Evolutionary conservation across 2,797 vertebrate genomes (phyloP).

Genomic region (Acrocephalus scirpaceus): DNA sequence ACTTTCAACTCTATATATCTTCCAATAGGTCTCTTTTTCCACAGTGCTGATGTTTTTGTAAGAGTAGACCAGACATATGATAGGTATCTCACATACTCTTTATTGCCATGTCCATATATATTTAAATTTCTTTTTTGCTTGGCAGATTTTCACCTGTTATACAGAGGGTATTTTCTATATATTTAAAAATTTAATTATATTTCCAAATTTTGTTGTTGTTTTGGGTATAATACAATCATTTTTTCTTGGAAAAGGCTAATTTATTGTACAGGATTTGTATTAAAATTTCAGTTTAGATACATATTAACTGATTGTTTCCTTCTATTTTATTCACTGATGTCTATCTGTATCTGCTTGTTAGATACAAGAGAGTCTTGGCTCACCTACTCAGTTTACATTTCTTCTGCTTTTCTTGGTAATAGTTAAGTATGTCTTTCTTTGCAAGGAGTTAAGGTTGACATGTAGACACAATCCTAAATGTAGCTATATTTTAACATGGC

Average conservation of each 20-base stretch:
- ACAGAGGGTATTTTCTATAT: background rate
- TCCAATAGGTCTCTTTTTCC: background rate
- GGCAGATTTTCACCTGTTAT: background rate
- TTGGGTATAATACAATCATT: background rate
- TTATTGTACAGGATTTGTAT: background rate
- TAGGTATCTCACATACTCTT: background rate
- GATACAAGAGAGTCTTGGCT: background rate
- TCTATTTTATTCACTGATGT: background rate
- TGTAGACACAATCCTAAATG: rapidly evolving
- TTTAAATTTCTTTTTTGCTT: background rate
- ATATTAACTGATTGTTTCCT: background rate
- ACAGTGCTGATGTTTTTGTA: rapidly evolving
- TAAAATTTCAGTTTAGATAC: background rate
- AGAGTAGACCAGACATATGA: too few species aligned
- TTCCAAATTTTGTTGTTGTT: background rate
- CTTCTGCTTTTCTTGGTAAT: background rate
- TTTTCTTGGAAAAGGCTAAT: background rate
- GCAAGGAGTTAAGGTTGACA: background rate
- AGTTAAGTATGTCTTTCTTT: background rate
- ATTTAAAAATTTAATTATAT: background rate
- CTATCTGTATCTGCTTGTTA: background rate
- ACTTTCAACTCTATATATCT: background rate
- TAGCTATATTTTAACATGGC: background rate
- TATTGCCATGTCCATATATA: background rate
- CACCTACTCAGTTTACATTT: background rate